Evolutionary conservation across 23 tunicate species (phyloP), one percentile per base, ranked within the genome.

Genomic region (Clavelina lepadiformis): DNA sequence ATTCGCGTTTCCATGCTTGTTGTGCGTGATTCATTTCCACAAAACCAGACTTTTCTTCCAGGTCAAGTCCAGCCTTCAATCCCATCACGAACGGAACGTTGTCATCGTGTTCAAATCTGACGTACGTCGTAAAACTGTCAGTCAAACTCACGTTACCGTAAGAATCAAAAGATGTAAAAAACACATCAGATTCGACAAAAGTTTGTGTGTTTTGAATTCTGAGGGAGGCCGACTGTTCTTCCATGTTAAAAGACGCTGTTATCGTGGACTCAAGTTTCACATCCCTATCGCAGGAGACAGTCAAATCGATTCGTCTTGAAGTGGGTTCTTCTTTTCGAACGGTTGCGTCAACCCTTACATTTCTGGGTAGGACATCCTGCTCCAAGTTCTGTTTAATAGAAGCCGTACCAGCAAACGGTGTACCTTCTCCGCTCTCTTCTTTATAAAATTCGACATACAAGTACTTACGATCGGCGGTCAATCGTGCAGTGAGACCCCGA

Each of bases 11-110:
- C 82, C 82, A 76, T 7, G 22, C 19, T 24, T 51, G 24, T 38
- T 76, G 73, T 3, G 58, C 31, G 57, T 76, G 82, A 13, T n/a
- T 44, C 24, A 76, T 20, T 1, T 64, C 65, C 8, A 41, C 66
- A 38, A 20, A 41, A 3, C 23, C 73, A 30, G 73, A 45, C 20
- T 31, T n/a, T 24, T 13, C 67, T 33, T 64, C 66, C 5, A 51
- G 31, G 28, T 62, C 57, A 1, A 45, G 7, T 8, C 81, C 81
- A 46, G 71, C 25, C 28, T 63, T 51, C 3, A 75, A 50, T 0
- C 55, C 33, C 19, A 52, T 19, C 22, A 18, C 22, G 57, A 75
- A 63, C 22, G 46, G 32, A 15, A 61, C 34, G 52, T 33, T 55
- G 38, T 44, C 31, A 20, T 28, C 27, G 1, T 36, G 59, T 27